These are phyloP conservation scores for Eulimnadia texana DNA, from an alignment of 1,140 invertebrate species.

Conservation along the genomic window DNA sequence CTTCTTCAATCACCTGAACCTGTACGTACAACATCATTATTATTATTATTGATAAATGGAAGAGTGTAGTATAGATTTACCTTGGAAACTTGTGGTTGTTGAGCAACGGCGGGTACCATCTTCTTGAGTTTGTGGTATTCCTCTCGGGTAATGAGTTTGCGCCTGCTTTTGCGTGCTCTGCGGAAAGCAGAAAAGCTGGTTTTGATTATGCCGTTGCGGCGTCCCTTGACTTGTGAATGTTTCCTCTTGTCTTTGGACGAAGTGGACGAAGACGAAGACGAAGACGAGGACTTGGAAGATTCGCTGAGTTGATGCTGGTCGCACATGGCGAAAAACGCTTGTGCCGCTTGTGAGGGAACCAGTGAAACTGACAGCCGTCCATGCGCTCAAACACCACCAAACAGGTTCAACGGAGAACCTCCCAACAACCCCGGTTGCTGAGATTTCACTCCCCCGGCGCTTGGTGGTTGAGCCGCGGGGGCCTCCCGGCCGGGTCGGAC, in stretches of 20 bases:
- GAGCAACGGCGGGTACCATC: constrained; percentile 23
- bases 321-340: too few species aligned
- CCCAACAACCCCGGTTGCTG: too few species aligned
- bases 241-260: neutral
- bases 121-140: constrained; percentile 22
- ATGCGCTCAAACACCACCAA: too few species aligned
- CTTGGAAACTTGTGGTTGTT: constrained; percentile 23
- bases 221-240: neutral
- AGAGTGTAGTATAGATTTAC: constrained; percentile 11
- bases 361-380: too few species aligned
- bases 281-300: too few species aligned
- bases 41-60: neutral
- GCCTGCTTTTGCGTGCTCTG: constrained; percentile 1
- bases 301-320: too few species aligned
- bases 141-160: constrained; percentile 13
- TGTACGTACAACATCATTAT: constrained; percentile 15
- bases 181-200: constrained; percentile 15
- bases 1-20: constrained; percentile 30
- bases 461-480: too few species aligned
- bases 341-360: too few species aligned
- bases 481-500: too few species aligned
- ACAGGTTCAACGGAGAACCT: too few species aligned
- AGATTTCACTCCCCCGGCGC: too few species aligned
- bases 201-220: constrained; percentile 3
- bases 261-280: too few species aligned